Evolutionary conservation across 1,140 invertebrate genomes (phyloP).

Genomic region (Drosophila fuyamai): DNA sequence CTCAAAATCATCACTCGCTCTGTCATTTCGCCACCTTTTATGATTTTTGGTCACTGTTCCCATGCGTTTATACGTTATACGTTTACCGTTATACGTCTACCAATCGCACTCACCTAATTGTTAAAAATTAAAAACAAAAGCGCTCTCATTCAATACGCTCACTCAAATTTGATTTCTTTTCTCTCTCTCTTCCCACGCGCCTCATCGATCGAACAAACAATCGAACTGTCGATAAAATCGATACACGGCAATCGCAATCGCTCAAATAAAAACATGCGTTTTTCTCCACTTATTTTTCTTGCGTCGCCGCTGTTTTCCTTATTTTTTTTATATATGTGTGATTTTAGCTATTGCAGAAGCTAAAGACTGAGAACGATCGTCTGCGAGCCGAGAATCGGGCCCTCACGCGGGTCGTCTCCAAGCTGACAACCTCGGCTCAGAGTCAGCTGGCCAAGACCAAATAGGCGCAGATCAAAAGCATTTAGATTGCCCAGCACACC

Average conservation of each 20-base stretch:
- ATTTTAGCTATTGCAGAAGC: slow-evolving; percentile 98
- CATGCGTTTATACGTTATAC: slow-evolving; percentile 67
- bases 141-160: slow-evolving; percentile 63
- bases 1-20: slow-evolving; percentile 34
- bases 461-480: slow-evolving; percentile 58
- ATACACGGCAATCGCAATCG: slow-evolving; percentile 37
- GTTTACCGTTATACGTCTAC: slow-evolving; percentile 58
- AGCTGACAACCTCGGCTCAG: slow-evolving; percentile 94
- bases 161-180: slow-evolving; percentile 79
- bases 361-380: slow-evolving; percentile 98
- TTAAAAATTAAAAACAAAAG: slow-evolving; percentile 43
- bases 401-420: slow-evolving; percentile 96
- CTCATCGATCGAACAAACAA: slow-evolving; percentile 71
- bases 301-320: slow-evolving; percentile 46
- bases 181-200: slow-evolving; percentile 73
- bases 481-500: slow-evolving; percentile 46
- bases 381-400: slow-evolving; percentile 97
- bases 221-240: slow-evolving; percentile 36
- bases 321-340: slow-evolving; percentile 47
- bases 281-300: slow-evolving; percentile 50
- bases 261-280: slow-evolving; percentile 50
- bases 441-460: slow-evolving; percentile 84
- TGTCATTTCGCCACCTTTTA: slow-evolving; percentile 57
- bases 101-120: slow-evolving; percentile 43
- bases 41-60: slow-evolving; percentile 66